phyloP scores from a whole-genome alignment of 2,113 vertebrate genomes.

The Urocitellus parryii region DNA sequence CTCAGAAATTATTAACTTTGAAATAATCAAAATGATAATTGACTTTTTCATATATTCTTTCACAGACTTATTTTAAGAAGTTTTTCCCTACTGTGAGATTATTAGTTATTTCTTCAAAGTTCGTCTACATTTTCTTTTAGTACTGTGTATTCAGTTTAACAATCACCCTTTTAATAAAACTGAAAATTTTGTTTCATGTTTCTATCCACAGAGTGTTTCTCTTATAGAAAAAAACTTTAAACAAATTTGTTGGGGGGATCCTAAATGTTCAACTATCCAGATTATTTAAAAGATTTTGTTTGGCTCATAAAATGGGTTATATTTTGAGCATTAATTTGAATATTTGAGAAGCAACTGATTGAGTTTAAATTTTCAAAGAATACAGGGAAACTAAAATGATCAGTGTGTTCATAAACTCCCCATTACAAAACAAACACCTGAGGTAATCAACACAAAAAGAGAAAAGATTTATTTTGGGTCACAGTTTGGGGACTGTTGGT shows the following conservation, averaged over 20 bases:
- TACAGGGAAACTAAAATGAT: not conserved
- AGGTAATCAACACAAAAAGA: not conserved
- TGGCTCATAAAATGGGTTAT: not conserved
- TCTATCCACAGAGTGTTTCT: not conserved
- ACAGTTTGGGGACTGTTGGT: not conserved
- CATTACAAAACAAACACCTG: not conserved
- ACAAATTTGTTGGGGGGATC: not conserved
- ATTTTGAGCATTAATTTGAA: not conserved
- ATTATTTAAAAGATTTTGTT: not conserved
- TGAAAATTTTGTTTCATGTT: not conserved
- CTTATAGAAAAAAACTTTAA: not conserved
- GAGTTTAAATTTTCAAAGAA: not conserved
- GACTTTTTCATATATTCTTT: not conserved
- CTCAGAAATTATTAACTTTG: not conserved
- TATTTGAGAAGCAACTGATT: not conserved
- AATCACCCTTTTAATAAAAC: not conserved
- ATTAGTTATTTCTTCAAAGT: not conserved
- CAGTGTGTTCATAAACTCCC: too few relatives aligned
- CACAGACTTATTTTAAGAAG: not conserved
- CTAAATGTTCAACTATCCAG: not conserved
- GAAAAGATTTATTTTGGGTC: not conserved
- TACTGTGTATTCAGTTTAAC: not conserved
- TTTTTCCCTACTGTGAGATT: not conserved
- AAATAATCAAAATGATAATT: not conserved
- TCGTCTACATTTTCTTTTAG: not conserved